These are phyloP conservation scores for Leptinotarsa haldemani DNA, from an alignment of 2,888 invertebrate genomes.

Conservation along the genomic window DNA sequence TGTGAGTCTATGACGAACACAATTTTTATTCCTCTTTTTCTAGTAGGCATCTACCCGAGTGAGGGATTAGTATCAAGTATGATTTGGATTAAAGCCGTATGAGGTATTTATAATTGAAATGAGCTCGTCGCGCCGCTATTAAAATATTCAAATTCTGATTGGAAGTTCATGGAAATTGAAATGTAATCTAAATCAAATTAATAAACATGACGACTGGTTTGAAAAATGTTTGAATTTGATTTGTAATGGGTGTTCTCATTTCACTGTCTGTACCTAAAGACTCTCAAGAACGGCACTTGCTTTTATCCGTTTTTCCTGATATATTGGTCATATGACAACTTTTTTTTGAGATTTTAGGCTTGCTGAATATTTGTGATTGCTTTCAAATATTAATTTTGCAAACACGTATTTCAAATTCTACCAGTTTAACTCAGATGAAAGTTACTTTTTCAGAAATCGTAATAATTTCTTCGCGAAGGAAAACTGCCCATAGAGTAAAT, in stretches of 20 bases:
- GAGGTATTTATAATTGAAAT: constrained; percentile 20
- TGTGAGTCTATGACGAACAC: not conserved
- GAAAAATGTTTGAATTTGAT: constrained; percentile 11
- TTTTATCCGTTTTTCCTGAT: too few species aligned
- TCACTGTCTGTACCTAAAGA: not conserved
- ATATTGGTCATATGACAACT: too few species aligned
- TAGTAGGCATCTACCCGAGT: not conserved
- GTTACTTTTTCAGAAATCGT: too few species aligned
- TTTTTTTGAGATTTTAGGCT: not conserved
- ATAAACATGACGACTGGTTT: constrained; percentile 9
- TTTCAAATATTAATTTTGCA: too few species aligned
- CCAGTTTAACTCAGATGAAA: too few species aligned
- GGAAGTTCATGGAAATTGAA: constrained; percentile 20
- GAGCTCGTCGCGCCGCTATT: constrained; percentile 17
- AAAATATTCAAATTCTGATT: constrained; percentile 21
- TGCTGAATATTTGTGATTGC: too few species aligned
- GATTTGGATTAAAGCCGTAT: constrained; percentile 13
- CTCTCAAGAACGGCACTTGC: not conserved
- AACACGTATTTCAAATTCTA: too few species aligned
- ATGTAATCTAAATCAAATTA: constrained; percentile 18
- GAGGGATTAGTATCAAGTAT: constrained; percentile 15
- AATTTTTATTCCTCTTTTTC: constrained; percentile 11
- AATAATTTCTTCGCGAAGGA: too few species aligned
- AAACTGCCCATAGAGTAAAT: too few species aligned
- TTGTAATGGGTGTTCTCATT: constrained; percentile 1